Base-by-base conservation (phyloP, 2,888 invertebrate species). In the Oscheius myriophilus region DNA sequence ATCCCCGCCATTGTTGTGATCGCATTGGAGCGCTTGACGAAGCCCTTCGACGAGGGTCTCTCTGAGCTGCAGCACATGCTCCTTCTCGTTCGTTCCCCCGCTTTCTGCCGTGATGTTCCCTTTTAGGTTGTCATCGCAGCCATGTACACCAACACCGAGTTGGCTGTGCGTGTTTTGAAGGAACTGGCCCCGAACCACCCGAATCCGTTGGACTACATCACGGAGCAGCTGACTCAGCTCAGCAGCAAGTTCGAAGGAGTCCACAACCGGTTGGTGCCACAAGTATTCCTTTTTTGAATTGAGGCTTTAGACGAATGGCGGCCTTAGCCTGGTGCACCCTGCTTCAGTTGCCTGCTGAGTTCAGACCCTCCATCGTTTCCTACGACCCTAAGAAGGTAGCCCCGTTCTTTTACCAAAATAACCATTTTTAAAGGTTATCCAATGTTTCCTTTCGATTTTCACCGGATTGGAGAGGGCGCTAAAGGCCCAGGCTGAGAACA, bases 11-110 rank as follows among this genome's bases (percentile, higher is more conserved):
- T 69, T 33, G 18, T 69, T 25, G 21, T 64, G 25, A 25, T 69
- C 14, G 64, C 69, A 16, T 21, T 69, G 12, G 61, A 69, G 16
- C 55, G 69, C n/a, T 42, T 69, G 33, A 53, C 64, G n/a, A 52
- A 69, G 43, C 64, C 69, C 16, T 69, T 69, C 33, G 69, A 69
- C 26, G 63, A 63, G 21, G 69, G 69, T 21, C 55, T 69, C 16
- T 16, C 41, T 33, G 69, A 69, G 33, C 58, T 69, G 18, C 54
- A 69, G 42, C 64, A 51, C 45, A 69, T 69, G 69, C 58, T 69
- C 25, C 57, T 64, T n/a, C 42, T 69, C n/a, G 69, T 66, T 7
- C 16, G 66, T 18, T 39, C 12, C n/a, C 7, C 16, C 7, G 21
- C 14, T 33, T 12, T 43, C 16, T 39, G 25, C 3, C 16, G 26